Evolutionary conservation across 35 echinoderm and acorn worm genomes (phyloP).

Genomic region (Apostichopus japonicus): DNA sequence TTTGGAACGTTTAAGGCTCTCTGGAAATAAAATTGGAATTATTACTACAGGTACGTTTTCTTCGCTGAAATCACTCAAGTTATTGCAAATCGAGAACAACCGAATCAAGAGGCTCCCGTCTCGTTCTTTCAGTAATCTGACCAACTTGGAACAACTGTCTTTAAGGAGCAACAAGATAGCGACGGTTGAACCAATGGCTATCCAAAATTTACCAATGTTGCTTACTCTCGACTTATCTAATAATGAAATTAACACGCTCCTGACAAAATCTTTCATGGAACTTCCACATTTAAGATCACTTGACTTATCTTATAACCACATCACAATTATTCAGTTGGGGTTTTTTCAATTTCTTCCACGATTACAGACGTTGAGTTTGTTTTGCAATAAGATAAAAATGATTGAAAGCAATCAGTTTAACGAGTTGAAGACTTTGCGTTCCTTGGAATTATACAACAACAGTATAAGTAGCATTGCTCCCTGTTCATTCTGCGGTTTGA

Average conservation of each 20-base stretch:
- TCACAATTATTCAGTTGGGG: constrained; percentile 4
- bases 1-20: background rate
- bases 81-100: constrained; percentile 18
- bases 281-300: constrained; percentile 11
- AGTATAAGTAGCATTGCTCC: background rate
- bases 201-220: constrained; percentile 8
- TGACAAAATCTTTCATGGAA: background rate
- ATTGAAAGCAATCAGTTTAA: constrained; percentile 22
- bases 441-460: constrained; percentile 37
- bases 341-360: background rate
- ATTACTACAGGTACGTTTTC: constrained; percentile 2
- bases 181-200: background rate
- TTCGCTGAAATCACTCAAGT: background rate
- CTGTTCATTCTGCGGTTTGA: constrained; percentile 33
- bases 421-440: background rate
- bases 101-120: background rate
- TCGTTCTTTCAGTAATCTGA: background rate
- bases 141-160: constrained; percentile 23
- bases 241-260: background rate
- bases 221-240: constrained; percentile 21
- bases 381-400: background rate
- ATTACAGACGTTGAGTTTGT: background rate
- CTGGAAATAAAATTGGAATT: background rate
- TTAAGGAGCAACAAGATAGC: background rate
- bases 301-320: constrained; percentile 29